Evolutionary conservation across 2,888 invertebrate species (phyloP).

Genomic region (Ochropleura plecta): DNA sequence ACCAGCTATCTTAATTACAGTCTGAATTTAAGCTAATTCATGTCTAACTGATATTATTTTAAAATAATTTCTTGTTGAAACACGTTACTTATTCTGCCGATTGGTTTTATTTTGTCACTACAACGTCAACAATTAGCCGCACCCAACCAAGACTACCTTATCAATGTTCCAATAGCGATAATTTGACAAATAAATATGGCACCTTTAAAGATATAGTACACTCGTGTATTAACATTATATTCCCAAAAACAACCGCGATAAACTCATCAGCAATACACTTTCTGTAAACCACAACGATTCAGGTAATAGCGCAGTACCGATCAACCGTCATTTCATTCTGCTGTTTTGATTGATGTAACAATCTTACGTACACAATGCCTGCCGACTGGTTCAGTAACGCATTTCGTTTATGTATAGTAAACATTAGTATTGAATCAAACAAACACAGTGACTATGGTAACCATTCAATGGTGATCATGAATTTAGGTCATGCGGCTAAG

Average conservation of each 20-base stretch:
- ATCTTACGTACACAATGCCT: slow-evolving; percentile 51
- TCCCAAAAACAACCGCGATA: slow-evolving; percentile 20
- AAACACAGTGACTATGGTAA: slow-evolving; percentile 73
- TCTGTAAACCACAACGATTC: slow-evolving; percentile 40
- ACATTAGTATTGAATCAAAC: slow-evolving; percentile 66
- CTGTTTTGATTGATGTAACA: slow-evolving; percentile 69
- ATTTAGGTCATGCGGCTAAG: slow-evolving; percentile 74
- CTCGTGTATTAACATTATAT: neutral
- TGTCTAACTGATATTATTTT: neutral
- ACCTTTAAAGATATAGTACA: slow-evolving; percentile 26
- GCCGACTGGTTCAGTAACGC: slow-evolving; percentile 28
- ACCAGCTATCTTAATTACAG: slow-evolving; percentile 35
- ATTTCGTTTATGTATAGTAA: slow-evolving; percentile 52
- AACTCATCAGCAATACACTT: slow-evolving; percentile 29
- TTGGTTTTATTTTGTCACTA: slow-evolving; percentile 30
- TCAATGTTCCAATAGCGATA: slow-evolving; percentile 59
- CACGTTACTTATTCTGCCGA: neutral
- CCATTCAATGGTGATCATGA: slow-evolving; percentile 71
- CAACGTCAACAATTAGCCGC: slow-evolving; percentile 60
- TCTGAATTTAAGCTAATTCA: slow-evolving; percentile 3
- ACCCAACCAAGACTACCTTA: slow-evolving; percentile 58
- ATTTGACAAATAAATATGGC: slow-evolving; percentile 40
- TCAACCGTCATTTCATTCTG: slow-evolving; percentile 69
- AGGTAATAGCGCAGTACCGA: slow-evolving; percentile 63
- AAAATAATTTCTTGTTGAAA: neutral